Base-by-base conservation (phyloP, 2,797 vertebrate species). In the Rhinophrynus dorsalis region DNA sequence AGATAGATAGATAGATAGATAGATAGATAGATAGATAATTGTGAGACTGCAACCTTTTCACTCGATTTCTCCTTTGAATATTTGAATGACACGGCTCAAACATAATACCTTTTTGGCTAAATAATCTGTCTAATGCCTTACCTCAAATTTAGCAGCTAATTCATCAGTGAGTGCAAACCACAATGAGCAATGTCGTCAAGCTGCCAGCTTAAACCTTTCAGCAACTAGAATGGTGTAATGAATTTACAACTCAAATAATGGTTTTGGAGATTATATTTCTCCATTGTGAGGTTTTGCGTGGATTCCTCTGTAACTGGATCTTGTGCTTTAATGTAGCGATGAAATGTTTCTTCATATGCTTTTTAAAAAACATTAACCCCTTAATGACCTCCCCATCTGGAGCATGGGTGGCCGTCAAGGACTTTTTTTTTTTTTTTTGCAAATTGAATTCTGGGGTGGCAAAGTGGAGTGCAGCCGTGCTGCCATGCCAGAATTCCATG, bases 161-260 rank as follows among this genome's bases (percentile, higher is more conserved):
- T 74, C n/a, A 68, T 68, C 51, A 73, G 40, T 30, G 50, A 42
- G 55, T 56, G 54, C 40, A 76, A 73, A 27, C 58, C 37, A 65
- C 62, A 76, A 74, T 50, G 32, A 30, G 54, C 12, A 10, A 52
- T 50, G 52, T 60, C 37, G 23, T 74, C 66, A 66, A 50, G 48
- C 56, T 42, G 65, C 55, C 30, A 61, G 1, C 3, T 66, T 15
- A 35, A 61, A 47, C 59, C 1, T 55, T 76, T 76, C 59, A 51
- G 45, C 12, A 68, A 23, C 2, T 38, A 35, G 0, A 12, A n/a
- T 11, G 40, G 33, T 68, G 1, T 68, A 71, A 68, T 35, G 1
- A 66, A 3, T 35, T 58, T 15, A 33, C 75, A 20, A 18, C 71
- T 67, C 26, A 64, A 69, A 47, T 60, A 56, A 75, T 6, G 0